Percentiles rank a stretch among this genome's conserved stretches.
phyloP scores from a whole-genome alignment of 2,113 vertebrate species.

The Leptocoma aspasia region DNA sequence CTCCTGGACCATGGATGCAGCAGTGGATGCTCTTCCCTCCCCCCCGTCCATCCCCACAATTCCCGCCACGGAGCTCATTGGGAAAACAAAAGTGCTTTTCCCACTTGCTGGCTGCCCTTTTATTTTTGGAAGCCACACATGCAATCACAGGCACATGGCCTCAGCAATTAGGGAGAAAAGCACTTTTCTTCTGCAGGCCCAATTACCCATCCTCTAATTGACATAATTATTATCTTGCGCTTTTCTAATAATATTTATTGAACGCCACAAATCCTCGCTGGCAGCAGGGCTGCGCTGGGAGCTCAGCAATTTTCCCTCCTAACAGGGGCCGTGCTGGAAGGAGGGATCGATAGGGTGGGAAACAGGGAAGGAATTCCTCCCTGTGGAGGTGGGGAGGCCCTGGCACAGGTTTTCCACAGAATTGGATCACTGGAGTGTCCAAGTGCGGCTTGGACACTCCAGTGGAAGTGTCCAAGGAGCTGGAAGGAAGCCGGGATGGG shows the following conservation, averaged over 20 bases:
- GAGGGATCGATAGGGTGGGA: neutral
- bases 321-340: neutral
- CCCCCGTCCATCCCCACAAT: neutral
- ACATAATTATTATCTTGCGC: conserved; percentile 38
- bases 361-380: neutral
- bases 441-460: neutral
- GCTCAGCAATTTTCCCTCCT: neutral
- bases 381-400: neutral
- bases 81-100: neutral
- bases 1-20: neutral
- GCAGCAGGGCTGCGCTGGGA: neutral
- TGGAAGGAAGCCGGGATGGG: fast-evolving
- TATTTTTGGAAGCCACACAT: neutral
- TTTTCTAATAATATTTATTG: conserved; percentile 50
- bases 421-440: neutral
- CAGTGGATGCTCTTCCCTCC: neutral
- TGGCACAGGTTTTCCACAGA: neutral
- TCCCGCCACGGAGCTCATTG: neutral
- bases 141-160: conserved; percentile 12
- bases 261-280: conserved; percentile 16
- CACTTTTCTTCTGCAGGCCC: conserved; percentile 42
- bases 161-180: conserved; percentile 41
- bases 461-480: too few relatives aligned
- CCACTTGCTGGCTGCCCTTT: neutral
- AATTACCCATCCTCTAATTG: conserved; percentile 12